A percentile compares a stretch with the other conserved stretches of the same genome.
phyloP scores from a whole-genome alignment of 1,140 invertebrate genomes.

The Aphaenogaster ashmeadi region DNA sequence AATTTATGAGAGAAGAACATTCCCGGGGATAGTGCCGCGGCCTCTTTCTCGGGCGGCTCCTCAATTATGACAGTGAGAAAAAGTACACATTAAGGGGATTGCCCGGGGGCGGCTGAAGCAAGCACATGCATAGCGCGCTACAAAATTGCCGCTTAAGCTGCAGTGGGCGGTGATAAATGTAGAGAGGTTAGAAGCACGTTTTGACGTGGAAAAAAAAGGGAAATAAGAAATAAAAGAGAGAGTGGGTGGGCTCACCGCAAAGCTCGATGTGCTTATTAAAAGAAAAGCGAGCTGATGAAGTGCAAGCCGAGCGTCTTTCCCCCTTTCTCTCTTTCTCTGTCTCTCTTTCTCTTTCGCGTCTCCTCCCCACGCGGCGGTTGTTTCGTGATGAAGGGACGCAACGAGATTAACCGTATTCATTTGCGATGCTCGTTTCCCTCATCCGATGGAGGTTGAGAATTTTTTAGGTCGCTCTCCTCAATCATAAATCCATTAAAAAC shows the following conservation, averaged over 20 bases:
- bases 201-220: slow-evolving; percentile 32
- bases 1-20: slow-evolving; percentile 68
- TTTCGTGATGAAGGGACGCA: slow-evolving; percentile 57
- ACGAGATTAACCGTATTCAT: slow-evolving; percentile 63
- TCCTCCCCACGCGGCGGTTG: slow-evolving; percentile 21
- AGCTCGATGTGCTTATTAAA: slow-evolving; percentile 59
- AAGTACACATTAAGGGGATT: slow-evolving; percentile 76
- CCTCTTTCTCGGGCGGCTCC: slow-evolving; percentile 56
- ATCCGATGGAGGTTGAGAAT: slow-evolving; percentile 19
- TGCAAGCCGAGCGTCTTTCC: slow-evolving; percentile 42
- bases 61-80: slow-evolving; percentile 78
- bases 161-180: slow-evolving; percentile 72
- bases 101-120: slow-evolving; percentile 66
- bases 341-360: not conserved
- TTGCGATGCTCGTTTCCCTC: slow-evolving; percentile 48
- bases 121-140: slow-evolving; percentile 68
- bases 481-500: slow-evolving; percentile 72
- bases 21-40: slow-evolving; percentile 46
- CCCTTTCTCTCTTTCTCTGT: not conserved
- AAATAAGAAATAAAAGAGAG: not conserved
- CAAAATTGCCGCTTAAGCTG: slow-evolving; percentile 75
- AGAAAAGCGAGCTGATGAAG: slow-evolving; percentile 61
- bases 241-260: not conserved
- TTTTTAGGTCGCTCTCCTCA: slow-evolving; percentile 51
- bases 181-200: slow-evolving; percentile 64